phyloP scores from a whole-genome alignment of 2,888 invertebrate species.

The Microplitis manilae region DNA sequence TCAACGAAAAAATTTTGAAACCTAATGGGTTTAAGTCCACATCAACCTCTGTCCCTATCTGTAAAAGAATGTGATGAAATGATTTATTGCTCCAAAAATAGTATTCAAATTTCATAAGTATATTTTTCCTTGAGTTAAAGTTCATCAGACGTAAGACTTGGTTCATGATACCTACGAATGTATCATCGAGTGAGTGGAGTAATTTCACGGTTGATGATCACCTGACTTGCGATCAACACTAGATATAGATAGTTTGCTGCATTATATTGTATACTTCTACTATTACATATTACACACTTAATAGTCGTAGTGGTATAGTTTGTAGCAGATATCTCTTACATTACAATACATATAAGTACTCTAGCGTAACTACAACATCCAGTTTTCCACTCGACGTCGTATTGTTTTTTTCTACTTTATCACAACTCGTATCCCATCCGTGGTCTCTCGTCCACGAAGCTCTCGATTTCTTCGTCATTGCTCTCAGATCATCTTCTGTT shows the following conservation, averaged over 20 bases:
- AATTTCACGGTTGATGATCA: conserved; percentile 26
- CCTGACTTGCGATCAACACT: conserved; percentile 16
- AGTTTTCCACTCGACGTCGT: conserved; percentile 25
- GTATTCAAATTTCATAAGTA: conserved; percentile 4
- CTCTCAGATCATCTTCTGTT: background rate
- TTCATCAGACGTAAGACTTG: background rate
- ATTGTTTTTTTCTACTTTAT: conserved; percentile 18
- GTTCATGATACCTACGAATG: background rate
- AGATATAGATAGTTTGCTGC: conserved; percentile 12
- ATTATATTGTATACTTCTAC: conserved; percentile 10
- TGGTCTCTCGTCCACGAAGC: conserved; percentile 28
- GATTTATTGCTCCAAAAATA: conserved; percentile 3
- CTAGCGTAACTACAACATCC: conserved; percentile 6
- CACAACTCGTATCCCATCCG: conserved; percentile 27
- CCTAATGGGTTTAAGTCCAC: background rate
- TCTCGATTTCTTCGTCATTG: conserved; percentile 25
- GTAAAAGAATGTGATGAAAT: conserved; percentile 11
- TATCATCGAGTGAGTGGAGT: background rate
- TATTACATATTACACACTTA: background rate
- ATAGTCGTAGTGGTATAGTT: conserved; percentile 8
- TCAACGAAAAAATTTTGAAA: no score
- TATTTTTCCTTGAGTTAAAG: background rate
- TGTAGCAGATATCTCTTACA: background rate
- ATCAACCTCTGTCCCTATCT: background rate
- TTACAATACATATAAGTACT: background rate